A percentile compares a stretch with the other conserved stretches of the same genome.
phyloP scores from a whole-genome alignment of 64 coral and sea anemone genomes.

The Dendronephthya gigantea region DNA sequence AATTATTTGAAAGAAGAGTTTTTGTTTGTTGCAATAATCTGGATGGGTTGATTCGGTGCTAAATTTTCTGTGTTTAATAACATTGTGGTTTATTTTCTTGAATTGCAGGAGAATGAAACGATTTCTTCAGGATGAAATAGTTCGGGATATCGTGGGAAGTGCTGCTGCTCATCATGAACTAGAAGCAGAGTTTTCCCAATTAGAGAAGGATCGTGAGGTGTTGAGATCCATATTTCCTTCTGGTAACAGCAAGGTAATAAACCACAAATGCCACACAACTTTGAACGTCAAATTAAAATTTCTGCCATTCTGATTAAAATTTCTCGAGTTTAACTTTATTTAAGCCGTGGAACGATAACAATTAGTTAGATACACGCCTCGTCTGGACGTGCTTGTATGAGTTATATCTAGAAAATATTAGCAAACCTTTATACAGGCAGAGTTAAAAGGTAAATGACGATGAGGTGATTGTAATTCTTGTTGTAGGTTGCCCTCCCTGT shows the following conservation, averaged over 20 bases:
- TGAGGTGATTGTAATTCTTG: background rate
- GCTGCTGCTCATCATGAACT: slow-evolving; percentile 65
- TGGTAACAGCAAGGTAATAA: slow-evolving; percentile 77
- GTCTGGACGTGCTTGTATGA: no score
- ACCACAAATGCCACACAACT: no score
- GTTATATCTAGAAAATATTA: no score
- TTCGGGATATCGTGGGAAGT: slow-evolving; percentile 76
- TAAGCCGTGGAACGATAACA: no score
- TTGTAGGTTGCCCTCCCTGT: slow-evolving; percentile 75
- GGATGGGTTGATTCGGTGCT: background rate
- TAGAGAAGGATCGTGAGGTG: slow-evolving; percentile 72
- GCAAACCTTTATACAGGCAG: no score
- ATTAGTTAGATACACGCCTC: no score
- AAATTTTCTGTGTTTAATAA: background rate
- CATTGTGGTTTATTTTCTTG: background rate
- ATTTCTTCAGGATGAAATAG: slow-evolving; percentile 82
- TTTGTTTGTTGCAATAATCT: no score
- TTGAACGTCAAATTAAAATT: no score
- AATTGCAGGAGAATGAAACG: slow-evolving; percentile 50
- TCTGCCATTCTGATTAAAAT: no score
- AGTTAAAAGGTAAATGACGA: no score
- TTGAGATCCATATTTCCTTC: slow-evolving; percentile 71
- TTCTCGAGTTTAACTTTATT: no score
- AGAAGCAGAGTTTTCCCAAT: slow-evolving; percentile 58
- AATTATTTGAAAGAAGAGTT: no score